Evolutionary conservation across 23 tunicate genomes (phyloP), one percentile per base, ranked within the genome.

Genomic region (Aplidium turbinatum): DNA sequence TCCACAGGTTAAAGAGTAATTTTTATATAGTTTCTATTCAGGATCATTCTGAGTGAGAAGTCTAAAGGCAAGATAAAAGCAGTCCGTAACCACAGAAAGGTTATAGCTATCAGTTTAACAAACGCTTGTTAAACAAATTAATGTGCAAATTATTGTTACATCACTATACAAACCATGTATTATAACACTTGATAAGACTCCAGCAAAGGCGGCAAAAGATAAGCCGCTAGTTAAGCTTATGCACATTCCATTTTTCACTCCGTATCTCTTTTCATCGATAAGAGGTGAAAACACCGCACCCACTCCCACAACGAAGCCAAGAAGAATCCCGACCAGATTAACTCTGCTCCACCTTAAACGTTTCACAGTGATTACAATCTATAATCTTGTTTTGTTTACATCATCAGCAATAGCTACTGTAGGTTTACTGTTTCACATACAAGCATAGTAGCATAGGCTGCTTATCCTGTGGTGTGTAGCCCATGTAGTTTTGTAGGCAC

Each of bases 331-430:
- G 36, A 63, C 24, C 34, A 63, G 46, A 29, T 45, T 63, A 11
- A 63, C 31, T 31, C 70, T 33, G 32, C 70, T 63, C 70, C 70
- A 63, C 70, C 70, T 63, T 4, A 19, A 63, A 1, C n/a, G n/a
- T n/a, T n/a, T n/a, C n/a, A n/a, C n/a, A n/a, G n/a, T n/a, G n/a
- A 20, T 3, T 1, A 58, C 1, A 3, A 58, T 1, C 26, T 1
- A 1, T 1, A 29, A 58, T 26, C 19, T 26, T 25, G 4, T 25
- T 1, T 58, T 2, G 20, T 55, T 55, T 55, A 20, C 62, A 6
- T 23, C 18, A 13, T 6, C 6, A 13, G 6, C 50, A 42, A 16
- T 42, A 9, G 11, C 50, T 9, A 16, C 16, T 42, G 11, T 42
- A 11, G 11, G 50, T 11, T 42, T 9, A 42, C 11, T 9, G 50